These are phyloP conservation scores for Sarcophaga bullata DNA, from an alignment of 1,140 invertebrate genomes.

Conservation along the genomic window DNA sequence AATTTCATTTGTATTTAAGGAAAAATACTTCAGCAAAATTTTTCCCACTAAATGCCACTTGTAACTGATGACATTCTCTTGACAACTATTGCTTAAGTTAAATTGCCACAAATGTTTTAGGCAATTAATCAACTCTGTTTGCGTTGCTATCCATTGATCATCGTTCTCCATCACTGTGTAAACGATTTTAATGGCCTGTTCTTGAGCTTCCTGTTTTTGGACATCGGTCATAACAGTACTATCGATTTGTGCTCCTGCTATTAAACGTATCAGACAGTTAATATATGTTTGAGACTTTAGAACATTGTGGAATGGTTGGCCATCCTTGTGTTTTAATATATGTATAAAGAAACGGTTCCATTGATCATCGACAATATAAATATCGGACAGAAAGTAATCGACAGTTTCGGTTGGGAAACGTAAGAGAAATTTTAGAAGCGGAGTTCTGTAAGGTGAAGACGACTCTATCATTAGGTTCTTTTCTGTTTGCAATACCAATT, in stretches of 20 bases:
- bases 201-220: conserved; percentile 80
- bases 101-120: conserved; percentile 82
- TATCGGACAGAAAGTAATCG: conserved; percentile 79
- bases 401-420: conserved; percentile 89
- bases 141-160: conserved; percentile 85
- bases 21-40: conserved; percentile 91
- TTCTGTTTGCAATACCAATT: conserved; percentile 87
- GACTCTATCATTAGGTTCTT: conserved; percentile 85
- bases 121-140: conserved; percentile 79
- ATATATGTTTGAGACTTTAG: conserved; percentile 73
- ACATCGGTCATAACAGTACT: not conserved
- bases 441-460: conserved; percentile 88
- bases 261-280: conserved; percentile 42
- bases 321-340: conserved; percentile 84
- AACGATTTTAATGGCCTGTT: conserved; percentile 84
- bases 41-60: conserved; percentile 76
- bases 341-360: conserved; percentile 89
- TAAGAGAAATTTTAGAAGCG: conserved; percentile 87
- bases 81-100: conserved; percentile 73
- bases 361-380: conserved; percentile 84
- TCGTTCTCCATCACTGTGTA: conserved; percentile 85
- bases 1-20: conserved; percentile 89
- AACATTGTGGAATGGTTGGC: conserved; percentile 82
- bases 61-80: conserved; percentile 59
- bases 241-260: conserved; percentile 20